Evolutionary conservation across 2,113 vertebrate genomes (phyloP), one percentile per base, ranked within the genome.

Genomic region (Xenus cinereus): DNA sequence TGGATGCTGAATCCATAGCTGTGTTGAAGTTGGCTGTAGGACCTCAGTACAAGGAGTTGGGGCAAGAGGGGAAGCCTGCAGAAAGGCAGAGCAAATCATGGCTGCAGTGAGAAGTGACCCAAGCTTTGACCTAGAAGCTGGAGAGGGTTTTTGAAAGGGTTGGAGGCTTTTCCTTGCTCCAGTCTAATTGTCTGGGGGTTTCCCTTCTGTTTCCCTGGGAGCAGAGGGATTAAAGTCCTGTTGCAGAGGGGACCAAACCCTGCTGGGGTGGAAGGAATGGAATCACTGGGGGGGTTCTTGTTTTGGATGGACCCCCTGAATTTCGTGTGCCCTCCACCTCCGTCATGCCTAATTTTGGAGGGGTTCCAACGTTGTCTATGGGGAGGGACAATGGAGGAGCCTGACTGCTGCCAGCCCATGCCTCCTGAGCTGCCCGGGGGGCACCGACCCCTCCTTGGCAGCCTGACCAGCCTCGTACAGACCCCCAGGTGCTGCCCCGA

Each of bases 31-130:
- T 89, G 91, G 57, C 57, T 4, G 0, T 30, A 74, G 28, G 2
- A 1, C 51, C 77, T 91, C 0, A 0, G 19, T 73, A 37, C 0
- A 0, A 90, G 67, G 32, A 46, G 53, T 9, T 4, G 9, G 43
- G 37, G 41, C 28, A 48, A n/a, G 83, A 87, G 22, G 46, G 21
- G 13, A 53, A 32, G 12, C n/a, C 75, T 71, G 73, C 80, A 86
- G 73, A 74, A 67, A 30, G 59, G 60, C 30, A 78, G 82, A 35
- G 26, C 14, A 76, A 48, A 59, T 59, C 48, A 23, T 35, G 3
- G 2, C 57, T 45, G 41, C 74, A 37, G 14, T 48, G 53, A 66
- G 28, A 73, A 84, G 50, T 32, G 53, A 63, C 74, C 46, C 72
- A 76, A 33, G 56, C 21, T 48, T 54, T 67, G 66, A 87, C 51